Evolutionary conservation across 2,113 vertebrate species (phyloP), one percentile per base, ranked within the genome.

Genomic region (Chaetops frenatus): DNA sequence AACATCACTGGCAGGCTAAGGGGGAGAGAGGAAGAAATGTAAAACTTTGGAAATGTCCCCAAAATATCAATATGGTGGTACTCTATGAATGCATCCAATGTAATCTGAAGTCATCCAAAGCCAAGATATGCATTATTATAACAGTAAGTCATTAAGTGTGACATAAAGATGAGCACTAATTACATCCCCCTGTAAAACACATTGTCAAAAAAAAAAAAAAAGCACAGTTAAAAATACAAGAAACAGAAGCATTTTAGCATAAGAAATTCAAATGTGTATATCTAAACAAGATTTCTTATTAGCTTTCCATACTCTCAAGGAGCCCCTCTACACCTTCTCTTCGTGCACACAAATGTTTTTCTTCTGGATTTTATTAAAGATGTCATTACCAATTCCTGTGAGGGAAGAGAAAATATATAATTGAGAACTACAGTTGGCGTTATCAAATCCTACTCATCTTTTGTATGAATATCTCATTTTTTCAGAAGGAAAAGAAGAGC

Each of bases 291-390:
- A 61, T 50, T 72, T 33, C 36, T 86, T 47, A 38, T 70, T 87
- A 76, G 29, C 29, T 95, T 85, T 36, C 15, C 53, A 80, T 81
- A 80, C 36, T 87, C 48, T 57, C 22, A 57, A n/a, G n/a, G 20
- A 85, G 21, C 28, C 69, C 35, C 62, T 50, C 31, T 40, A 29
- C 45, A 72, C 40, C 57, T 87, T 85, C 62, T 36, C 29, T 77
- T 90, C 24, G 0, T 5, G 15, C 50, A 65, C 27, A 25, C 7
- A 57, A 57, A 48, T 31, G 9, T 47, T 58, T 83, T 91, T 80
- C 84, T 91, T 95, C 81, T 47, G 31, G 28, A 72, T 82, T 81
- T 86, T 78, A 65, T 82, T 74, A 88, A 88, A 6, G 24, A 50
- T 62, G 16, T 10, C 62, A 73, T 88, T 94, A 91, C 56, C 33